phyloP scores from a whole-genome alignment of 2,888 invertebrate species.

The Choreutis nemorana region DNA sequence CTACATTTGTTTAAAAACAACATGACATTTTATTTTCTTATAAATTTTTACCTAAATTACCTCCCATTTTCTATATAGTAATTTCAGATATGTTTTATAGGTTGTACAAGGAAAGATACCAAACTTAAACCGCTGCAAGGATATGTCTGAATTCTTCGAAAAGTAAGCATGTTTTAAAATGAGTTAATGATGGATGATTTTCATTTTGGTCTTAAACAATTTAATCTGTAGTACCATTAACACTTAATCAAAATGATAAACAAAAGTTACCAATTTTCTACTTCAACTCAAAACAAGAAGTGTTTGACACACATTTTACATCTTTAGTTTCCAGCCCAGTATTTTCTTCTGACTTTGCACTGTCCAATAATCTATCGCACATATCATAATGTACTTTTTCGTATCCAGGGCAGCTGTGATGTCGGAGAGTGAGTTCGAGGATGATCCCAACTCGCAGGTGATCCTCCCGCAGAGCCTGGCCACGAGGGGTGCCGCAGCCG shows the following conservation, averaged over 20 bases:
- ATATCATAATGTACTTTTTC: neutral
- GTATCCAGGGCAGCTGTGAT: slow-evolving; percentile 67
- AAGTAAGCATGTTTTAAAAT: slow-evolving; percentile 82
- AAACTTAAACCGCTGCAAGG: slow-evolving; percentile 82
- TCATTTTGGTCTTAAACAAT: too few species aligned
- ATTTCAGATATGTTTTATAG: too few species aligned
- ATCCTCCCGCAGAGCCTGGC: slow-evolving; percentile 80
- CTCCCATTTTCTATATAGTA: too few species aligned
- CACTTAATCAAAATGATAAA: too few species aligned
- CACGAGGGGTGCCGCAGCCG: slow-evolving; percentile 76
- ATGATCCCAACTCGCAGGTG: slow-evolving; percentile 83
- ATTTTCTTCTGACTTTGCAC: too few species aligned
- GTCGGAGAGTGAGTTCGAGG: slow-evolving; percentile 93
- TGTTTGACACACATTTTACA: too few species aligned
- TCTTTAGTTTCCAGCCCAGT: too few species aligned
- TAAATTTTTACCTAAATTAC: too few species aligned
- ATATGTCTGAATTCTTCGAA: slow-evolving; percentile 87
- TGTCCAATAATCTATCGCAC: neutral
- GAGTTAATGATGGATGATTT: too few species aligned
- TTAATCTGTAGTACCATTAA: too few species aligned
- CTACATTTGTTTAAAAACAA: neutral
- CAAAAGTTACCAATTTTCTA: neutral
- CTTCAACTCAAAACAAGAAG: too few species aligned
- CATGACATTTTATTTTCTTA: neutral
- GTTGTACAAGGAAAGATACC: slow-evolving; percentile 91